These are phyloP conservation scores for Neomonachus schauinslandi DNA, from an alignment of 2,113 vertebrate species.

Conservation along the genomic window DNA sequence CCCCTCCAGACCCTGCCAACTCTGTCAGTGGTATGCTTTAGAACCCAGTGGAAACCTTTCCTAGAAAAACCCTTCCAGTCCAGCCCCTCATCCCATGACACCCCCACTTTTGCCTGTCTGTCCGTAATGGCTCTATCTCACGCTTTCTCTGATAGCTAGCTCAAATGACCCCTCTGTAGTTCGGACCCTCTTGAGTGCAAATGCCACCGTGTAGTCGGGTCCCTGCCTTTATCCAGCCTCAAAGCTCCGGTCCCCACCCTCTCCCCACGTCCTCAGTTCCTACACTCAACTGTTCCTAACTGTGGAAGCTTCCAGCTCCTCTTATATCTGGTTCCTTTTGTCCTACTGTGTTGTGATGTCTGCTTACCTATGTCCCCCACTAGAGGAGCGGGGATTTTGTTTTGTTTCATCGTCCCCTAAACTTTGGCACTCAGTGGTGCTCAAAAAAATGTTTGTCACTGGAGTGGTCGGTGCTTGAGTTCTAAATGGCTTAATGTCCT, in stretches of 20 bases:
- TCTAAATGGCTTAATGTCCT: not conserved
- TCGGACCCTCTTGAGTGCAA: not conserved
- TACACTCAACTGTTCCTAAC: not conserved
- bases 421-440: not conserved
- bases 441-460: not conserved
- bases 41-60: not conserved
- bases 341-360: not conserved
- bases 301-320: not conserved
- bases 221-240: not conserved
- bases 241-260: not conserved
- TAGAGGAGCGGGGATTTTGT: not conserved
- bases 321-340: not conserved
- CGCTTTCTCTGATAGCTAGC: accelerated
- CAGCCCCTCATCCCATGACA: not conserved
- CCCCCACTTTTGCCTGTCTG: not conserved
- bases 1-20: not conserved
- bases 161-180: not conserved
- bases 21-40: not conserved
- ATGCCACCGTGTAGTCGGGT: not conserved
- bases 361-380: not conserved
- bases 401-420: not conserved
- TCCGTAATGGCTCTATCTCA: not conserved
- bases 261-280: not conserved
- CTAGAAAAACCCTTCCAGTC: not conserved
- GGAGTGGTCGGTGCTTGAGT: not conserved